phyloP scores from a whole-genome alignment of 2,113 vertebrate species.

The Pseudopodoces humilis region DNA sequence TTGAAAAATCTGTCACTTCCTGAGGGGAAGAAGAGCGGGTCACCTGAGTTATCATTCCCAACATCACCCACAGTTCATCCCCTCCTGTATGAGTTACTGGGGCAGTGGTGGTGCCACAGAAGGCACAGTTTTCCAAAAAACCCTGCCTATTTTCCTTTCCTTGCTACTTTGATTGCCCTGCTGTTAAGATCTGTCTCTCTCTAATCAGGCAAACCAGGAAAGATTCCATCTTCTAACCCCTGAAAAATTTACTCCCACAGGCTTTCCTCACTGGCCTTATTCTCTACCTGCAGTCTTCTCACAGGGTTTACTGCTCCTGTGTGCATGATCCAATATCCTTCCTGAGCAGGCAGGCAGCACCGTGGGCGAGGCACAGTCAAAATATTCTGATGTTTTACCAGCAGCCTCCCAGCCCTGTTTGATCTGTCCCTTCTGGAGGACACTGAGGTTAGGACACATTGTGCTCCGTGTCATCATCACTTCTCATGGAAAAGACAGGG shows the following conservation, averaged over 20 bases:
- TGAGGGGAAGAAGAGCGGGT: background rate
- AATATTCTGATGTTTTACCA: background rate
- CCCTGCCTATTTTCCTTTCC: background rate
- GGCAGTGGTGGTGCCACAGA: background rate
- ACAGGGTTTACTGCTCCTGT: background rate
- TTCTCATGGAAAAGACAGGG: background rate
- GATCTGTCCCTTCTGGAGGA: background rate
- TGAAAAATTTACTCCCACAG: background rate
- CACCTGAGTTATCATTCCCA: background rate
- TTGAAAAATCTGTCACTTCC: background rate
- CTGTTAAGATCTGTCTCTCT: background rate
- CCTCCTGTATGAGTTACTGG: background rate
- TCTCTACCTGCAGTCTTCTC: background rate
- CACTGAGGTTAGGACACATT: background rate
- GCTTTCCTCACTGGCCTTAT: background rate
- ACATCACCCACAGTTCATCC: background rate
- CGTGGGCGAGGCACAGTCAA: fast-evolving
- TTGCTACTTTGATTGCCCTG: background rate
- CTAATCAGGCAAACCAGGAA: background rate
- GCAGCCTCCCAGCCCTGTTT: background rate
- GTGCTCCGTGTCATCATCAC: background rate
- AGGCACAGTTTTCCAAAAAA: background rate
- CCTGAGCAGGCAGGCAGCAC: background rate
- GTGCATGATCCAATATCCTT: background rate
- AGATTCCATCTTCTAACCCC: background rate